Evolutionary conservation across 37 sponge, comb jelly and placozoan species (phyloP), one percentile per base, ranked within the genome.

Genomic region (Hormiphora californensis): DNA sequence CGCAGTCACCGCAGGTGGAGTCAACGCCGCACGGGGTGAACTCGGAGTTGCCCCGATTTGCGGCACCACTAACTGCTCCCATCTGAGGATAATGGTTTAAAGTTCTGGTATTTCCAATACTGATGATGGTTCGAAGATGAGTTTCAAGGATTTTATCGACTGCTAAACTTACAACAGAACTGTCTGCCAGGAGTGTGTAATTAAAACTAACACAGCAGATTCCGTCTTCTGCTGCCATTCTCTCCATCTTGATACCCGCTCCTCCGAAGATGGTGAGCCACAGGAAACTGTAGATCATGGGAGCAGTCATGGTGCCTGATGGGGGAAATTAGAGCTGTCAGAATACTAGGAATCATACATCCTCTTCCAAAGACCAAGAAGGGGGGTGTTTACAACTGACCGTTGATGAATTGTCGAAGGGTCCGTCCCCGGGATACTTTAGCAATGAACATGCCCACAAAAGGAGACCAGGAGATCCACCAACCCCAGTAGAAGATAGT

Each of bases 401-500:
- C 81, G 49, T 73, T 73, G 49, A 73, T 73, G 81, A 73, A 73
- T n/a, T 73, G 4, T 2, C 81, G 11, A n/a, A 73, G 40, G 39
- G 81, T 73, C 23, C 81, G 40, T 44, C 81, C 81, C 81, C 81
- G 81, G 39, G 81, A 73, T 1, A 73, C 43, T 49, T 73, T 73
- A 11, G 81, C 81, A 7, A 73, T 73, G 81, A 73, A 73, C 81
- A 73, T 73, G 1, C 81, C 81, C 34, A 73, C 81, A 41, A 73
- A 73, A 21, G 81, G 81, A 32, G 81, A 73, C 81, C 81, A 73
- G 23, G 81, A 73, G 43, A 73, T 73, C 81, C 81, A 73, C 81
- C 81, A 73, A 46, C 81, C 81, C 81, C 81, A 73, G 81, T 73
- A 73, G 81, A 73, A 73, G 81, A 73, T 73, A 9, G 81, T 73